Conservation (phyloP, 2,113 vertebrate genomes). For the Camelus bactrianus region DNA sequence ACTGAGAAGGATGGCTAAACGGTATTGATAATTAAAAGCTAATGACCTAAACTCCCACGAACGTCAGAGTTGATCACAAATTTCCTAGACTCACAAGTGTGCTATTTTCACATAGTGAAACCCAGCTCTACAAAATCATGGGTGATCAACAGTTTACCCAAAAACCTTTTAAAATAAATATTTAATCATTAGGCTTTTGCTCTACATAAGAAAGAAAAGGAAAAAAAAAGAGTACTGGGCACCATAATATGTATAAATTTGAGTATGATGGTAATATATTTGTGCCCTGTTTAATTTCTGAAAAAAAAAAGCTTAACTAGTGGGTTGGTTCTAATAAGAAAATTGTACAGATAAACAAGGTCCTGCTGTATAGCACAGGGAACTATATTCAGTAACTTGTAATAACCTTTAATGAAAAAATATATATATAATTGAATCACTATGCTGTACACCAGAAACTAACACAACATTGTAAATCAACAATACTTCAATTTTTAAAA, state of each 20-base stretch:
- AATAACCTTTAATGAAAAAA: no score
- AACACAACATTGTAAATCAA: no score
- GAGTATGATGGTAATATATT: not conserved
- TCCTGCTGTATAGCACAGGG: no score
- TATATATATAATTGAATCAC: no score
- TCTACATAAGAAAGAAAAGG: not conserved
- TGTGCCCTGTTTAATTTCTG: not conserved
- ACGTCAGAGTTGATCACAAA: not conserved
- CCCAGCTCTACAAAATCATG: not conserved
- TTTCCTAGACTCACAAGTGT: not conserved
- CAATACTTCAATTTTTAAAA: no score
- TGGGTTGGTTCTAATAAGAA: not conserved
- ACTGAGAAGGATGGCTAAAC: not conserved
- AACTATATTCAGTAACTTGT: no score
- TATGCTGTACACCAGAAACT: no score
- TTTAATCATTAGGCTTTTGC: not conserved
- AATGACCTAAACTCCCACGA: not conserved
- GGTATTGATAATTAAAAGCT: not conserved
- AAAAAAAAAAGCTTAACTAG: not conserved
- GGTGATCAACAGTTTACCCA: not conserved
- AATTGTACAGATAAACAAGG: not conserved
- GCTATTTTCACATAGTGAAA: not conserved
- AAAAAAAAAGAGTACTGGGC: not conserved
- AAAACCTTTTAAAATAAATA: not conserved
- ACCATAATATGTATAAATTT: not conserved